A percentile compares a stretch with the other conserved stretches of the same genome.
These are phyloP conservation scores for Myiagra hebetior DNA, from an alignment of 2,113 vertebrate genomes.

Conservation along the genomic window DNA sequence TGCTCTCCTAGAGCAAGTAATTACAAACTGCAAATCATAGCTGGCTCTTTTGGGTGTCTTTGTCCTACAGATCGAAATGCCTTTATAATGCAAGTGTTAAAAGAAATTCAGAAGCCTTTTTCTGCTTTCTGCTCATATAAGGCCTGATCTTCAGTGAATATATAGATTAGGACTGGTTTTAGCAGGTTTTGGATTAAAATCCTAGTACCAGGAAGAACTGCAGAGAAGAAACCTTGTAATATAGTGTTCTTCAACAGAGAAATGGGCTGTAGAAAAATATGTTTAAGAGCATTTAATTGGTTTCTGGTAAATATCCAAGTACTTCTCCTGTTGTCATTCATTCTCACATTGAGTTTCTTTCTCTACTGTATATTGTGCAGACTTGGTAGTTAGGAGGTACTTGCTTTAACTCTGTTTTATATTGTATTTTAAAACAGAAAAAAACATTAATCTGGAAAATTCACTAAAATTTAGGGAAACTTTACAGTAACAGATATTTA, in stretches of 20 bases:
- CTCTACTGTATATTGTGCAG: neutral
- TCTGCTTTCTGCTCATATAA: neutral
- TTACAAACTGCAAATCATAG: conserved; percentile 42
- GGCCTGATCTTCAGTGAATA: neutral
- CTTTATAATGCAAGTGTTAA: neutral
- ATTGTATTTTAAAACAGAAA: neutral
- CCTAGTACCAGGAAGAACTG: neutral
- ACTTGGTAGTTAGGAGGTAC: neutral
- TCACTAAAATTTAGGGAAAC: neutral
- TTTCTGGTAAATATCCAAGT: neutral
- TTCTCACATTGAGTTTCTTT: neutral
- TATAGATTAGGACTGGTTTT: neutral
- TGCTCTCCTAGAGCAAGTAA: conserved; percentile 24
- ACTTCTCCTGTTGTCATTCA: neutral
- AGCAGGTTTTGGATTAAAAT: neutral
- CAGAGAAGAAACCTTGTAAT: neutral
- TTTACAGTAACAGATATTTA: neutral
- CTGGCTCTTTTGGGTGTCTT: neutral
- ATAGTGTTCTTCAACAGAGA: neutral
- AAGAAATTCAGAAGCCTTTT: neutral
- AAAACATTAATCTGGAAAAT: neutral
- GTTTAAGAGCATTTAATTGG: neutral
- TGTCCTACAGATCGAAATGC: neutral
- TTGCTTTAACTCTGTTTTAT: neutral
- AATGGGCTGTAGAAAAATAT: neutral